Evolutionary conservation across 2,888 invertebrate genomes (phyloP).

Genomic region (Morinoia aosen): DNA sequence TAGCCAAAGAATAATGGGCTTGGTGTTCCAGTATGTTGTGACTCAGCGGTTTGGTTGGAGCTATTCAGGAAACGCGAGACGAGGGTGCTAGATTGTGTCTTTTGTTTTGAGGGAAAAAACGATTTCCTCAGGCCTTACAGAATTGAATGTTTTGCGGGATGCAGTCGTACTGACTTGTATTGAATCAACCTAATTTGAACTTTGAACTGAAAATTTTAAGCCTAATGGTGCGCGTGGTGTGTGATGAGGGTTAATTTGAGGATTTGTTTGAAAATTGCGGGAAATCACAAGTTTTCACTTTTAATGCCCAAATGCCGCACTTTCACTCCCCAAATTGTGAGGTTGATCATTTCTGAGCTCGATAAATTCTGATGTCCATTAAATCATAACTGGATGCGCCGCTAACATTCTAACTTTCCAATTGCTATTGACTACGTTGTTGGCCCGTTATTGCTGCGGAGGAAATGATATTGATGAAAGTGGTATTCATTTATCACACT

Average conservation of each 20-base stretch:
- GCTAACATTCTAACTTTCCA: background rate
- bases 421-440: background rate
- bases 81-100: background rate
- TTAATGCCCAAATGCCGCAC: background rate
- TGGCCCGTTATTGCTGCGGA: background rate
- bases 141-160: background rate
- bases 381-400: background rate
- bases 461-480: background rate
- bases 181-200: background rate
- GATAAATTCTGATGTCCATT: background rate
- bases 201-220: background rate
- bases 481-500: background rate
- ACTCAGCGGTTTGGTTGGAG: background rate
- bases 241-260: background rate
- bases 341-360: background rate
- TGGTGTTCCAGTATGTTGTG: background rate
- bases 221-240: background rate
- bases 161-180: background rate
- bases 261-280: background rate
- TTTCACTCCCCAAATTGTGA: background rate
- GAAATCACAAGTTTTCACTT: background rate
- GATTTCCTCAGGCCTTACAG: background rate
- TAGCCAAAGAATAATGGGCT: constrained; percentile 31
- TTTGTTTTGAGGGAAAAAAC: background rate
- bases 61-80: background rate